Evolutionary conservation across 1,140 invertebrate genomes (phyloP), one percentile per base, ranked within the genome.

Genomic region (Drosophila subpulchrella): DNA sequence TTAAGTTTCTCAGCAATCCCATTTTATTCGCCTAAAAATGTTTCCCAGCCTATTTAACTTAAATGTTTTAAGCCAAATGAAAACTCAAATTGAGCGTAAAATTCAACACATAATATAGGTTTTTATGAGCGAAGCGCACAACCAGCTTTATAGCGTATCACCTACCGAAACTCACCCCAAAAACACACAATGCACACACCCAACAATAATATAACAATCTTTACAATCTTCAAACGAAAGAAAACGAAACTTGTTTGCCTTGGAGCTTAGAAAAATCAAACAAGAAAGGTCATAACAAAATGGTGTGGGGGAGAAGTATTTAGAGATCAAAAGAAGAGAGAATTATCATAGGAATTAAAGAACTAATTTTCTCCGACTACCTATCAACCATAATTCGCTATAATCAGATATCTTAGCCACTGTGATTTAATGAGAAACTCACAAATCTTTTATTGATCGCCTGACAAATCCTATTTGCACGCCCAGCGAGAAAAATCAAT

Each of bases 401-500:
- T 81, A 65, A 74, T 79, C 65, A 71, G 68, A 36, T 39, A 36
- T 44, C 63, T 66, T 41, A 71, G n/a, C n/a, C 57, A 57, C 54
- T 76, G 10, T 46, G 15, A 50, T 76, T 84, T 84, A 78, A 57
- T 34, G 44, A 50, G 57, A 80, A 80, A 57, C n/a, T 30, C 13
- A 20, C 24, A 42, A 57, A 41, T 72, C 36, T 71, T 20, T 72
- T 58, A 71, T 57, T 48, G 66, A 50, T 63, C 68, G 65, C 55
- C 67, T 67, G 84, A 88, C 84, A 89, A 88, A 88, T 88, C 84
- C 83, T 88, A 89, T 88, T 88, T 88, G 79, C 84, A 88, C 84
- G 83, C 79, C 55, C 68, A 44, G 79, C 53, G 46, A 53, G 57
- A 71, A 89, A 88, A 88, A 80, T 88, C 79, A 89, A 89, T 88